Evolutionary conservation across 2,113 vertebrate genomes (phyloP).

Genomic region (Columbina picui): DNA sequence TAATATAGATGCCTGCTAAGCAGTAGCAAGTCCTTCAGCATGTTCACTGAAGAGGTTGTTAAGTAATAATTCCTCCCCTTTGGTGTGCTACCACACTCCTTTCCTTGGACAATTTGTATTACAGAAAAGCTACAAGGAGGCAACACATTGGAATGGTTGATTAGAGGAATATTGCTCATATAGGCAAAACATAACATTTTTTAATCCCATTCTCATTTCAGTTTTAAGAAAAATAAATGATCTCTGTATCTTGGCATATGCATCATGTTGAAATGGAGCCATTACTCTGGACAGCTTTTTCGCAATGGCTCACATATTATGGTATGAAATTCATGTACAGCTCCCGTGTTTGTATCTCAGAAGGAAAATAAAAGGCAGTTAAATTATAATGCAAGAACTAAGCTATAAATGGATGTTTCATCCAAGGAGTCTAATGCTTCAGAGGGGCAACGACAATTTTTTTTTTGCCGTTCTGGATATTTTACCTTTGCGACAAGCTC

Average conservation of each 20-base stretch:
- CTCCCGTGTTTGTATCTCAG: neutral
- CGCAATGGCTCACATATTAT: neutral
- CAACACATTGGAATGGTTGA: neutral
- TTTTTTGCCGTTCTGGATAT: neutral
- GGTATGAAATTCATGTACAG: constrained; percentile 25
- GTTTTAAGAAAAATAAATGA: constrained; percentile 54
- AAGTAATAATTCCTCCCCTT: neutral
- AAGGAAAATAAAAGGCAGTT: constrained; percentile 64
- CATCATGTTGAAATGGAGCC: constrained; percentile 1
- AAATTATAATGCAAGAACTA: constrained; percentile 53
- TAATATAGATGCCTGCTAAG: neutral
- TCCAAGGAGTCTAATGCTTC: constrained; percentile 40
- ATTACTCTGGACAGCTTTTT: constrained; percentile 41
- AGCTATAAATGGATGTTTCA: constrained; percentile 41
- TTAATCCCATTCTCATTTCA: constrained; percentile 42
- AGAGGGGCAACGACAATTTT: constrained; percentile 15
- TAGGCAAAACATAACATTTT: constrained; percentile 46
- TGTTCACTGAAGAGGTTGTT: neutral
- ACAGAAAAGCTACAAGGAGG: neutral
- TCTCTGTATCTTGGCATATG: constrained; percentile 39
- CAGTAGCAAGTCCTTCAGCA: neutral
- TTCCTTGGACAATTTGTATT: neutral
- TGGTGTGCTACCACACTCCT: neutral
- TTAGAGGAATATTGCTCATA: constrained; percentile 30
- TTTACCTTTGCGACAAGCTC: constrained; percentile 40